Base-by-base conservation (phyloP, 2,113 vertebrate species). In the Chionomys nivalis region DNA sequence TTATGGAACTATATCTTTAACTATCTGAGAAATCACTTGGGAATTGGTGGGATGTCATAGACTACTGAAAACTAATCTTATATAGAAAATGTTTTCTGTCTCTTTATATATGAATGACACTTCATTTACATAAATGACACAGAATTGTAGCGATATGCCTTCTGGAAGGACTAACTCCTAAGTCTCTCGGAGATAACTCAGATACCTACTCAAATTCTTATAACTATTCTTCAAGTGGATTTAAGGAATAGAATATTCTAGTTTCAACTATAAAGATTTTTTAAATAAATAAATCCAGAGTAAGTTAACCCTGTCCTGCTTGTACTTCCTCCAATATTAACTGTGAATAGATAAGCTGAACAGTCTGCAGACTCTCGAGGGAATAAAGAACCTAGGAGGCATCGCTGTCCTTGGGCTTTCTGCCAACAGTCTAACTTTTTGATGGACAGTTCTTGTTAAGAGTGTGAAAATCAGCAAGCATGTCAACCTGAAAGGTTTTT, bases 381-480 rank as follows among this genome's bases (percentile, higher is more conserved):
- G 19, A 89, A 58, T 93, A 11, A 81, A 95, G 58, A 95, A 77
- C 8, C 55, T 83, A 75, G 42, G 55, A 89, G 3, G 9, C 4
- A 78, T 79, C 26, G 39, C 66, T 70, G 49, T 89, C 47, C 33
- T 89, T 49, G 72, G 66, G 72, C 31, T 75, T 47, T 49, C 4
- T 72, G 72, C 52, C 63, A 94, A 70, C 7, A 95, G 63, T 19
- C 77, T 81, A 66, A 91, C 76, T 92, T 90, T 81, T 86, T 82
- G 78, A 95, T 96, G 78, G 87, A 75, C 42, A 87, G 61, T 94
- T 97, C 89, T 96, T 96, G n/a, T 93, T 92, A 94, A 91, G 91
- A 97, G 85, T 90, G 77, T 73, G 73, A 96, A 95, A 97, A 94
- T 93, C 19, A 89, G 55, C 47, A 83, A 91, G 79, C 47, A 70